Evolutionary conservation across 1,140 invertebrate genomes (phyloP).

Genomic region (Piezodorus guildinii): DNA sequence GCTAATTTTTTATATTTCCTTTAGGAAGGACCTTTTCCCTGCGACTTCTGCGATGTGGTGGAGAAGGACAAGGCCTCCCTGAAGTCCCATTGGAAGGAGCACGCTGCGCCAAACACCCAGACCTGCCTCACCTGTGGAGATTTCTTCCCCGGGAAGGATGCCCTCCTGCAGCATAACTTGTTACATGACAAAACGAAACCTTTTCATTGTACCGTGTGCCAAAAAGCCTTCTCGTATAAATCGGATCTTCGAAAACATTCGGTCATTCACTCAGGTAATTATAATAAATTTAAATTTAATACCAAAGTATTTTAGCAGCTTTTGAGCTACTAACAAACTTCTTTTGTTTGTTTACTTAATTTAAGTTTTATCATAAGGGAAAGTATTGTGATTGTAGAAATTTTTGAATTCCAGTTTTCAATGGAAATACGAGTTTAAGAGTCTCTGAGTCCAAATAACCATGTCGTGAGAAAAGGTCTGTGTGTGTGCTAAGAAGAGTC

Average conservation of each 20-base stretch:
- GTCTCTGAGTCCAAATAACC: too few species aligned
- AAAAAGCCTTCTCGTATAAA: constrained; percentile 28
- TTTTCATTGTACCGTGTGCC: constrained; percentile 35
- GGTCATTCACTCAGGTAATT: constrained; percentile 28
- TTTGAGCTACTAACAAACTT: too few species aligned
- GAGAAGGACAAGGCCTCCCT: constrained; percentile 25
- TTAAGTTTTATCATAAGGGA: too few species aligned
- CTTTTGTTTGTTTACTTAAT: too few species aligned
- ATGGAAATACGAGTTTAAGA: too few species aligned
- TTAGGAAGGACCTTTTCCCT: constrained; percentile 28
- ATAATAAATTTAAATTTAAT: too few species aligned
- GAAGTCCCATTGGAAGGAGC: constrained; percentile 31
- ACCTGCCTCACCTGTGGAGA: constrained; percentile 43
- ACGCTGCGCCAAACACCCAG: constrained; percentile 42
- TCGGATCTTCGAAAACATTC: constrained; percentile 29
- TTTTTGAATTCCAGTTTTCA: too few species aligned
- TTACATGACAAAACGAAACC: constrained; percentile 47
- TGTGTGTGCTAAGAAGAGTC: too few species aligned
- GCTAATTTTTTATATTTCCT: not conserved
- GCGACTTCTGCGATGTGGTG: constrained; percentile 27
- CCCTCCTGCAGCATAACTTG: constrained; percentile 41
- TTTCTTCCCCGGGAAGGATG: constrained; percentile 38
- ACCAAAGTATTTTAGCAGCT: too few species aligned
- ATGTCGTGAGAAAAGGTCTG: too few species aligned
- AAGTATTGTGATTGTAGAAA: too few species aligned